A percentile compares a stretch with the other conserved stretches of the same genome.
Evolutionary conservation across 2,888 invertebrate species (phyloP).

Genomic region (Reticulitermes lucifugus): DNA sequence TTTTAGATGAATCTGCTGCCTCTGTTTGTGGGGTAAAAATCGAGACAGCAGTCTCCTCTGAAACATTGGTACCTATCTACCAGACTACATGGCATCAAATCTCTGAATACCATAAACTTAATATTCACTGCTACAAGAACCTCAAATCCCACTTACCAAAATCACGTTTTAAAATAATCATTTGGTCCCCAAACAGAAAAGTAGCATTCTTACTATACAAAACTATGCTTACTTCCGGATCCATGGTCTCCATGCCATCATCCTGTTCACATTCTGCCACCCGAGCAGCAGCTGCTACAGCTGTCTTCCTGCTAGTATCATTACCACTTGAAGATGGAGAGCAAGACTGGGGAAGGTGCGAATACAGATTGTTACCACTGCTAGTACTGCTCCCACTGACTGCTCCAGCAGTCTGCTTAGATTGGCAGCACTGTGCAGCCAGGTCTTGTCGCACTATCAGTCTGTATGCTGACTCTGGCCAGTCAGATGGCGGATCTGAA

Average conservation of each 20-base stretch:
- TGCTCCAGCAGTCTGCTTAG: neutral
- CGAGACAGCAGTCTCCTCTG: no score
- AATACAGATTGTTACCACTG: neutral
- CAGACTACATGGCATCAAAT: no score
- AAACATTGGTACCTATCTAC: no score
- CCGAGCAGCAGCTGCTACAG: conserved; percentile 61
- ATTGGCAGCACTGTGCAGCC: conserved; percentile 62
- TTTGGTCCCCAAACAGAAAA: no score
- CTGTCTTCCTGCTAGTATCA: conserved; percentile 26
- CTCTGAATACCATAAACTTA: no score
- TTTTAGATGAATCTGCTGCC: no score
- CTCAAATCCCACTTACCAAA: no score
- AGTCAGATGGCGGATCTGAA: conserved; percentile 77
- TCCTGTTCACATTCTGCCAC: conserved; percentile 64
- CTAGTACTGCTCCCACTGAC: neutral
- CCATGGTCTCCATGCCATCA: conserved; percentile 75
- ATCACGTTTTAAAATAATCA: no score
- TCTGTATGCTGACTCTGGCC: conserved; percentile 78
- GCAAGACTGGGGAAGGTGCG: neutral
- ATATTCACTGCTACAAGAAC: no score
- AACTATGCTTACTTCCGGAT: conserved; percentile 59
- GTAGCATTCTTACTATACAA: neutral
- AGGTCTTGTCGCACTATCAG: conserved; percentile 80
- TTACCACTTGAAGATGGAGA: neutral
- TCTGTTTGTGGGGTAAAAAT: no score